Evolutionary conservation across 2,113 vertebrate species (phyloP).

Genomic region (Gasterosteus aculeatus): DNA sequence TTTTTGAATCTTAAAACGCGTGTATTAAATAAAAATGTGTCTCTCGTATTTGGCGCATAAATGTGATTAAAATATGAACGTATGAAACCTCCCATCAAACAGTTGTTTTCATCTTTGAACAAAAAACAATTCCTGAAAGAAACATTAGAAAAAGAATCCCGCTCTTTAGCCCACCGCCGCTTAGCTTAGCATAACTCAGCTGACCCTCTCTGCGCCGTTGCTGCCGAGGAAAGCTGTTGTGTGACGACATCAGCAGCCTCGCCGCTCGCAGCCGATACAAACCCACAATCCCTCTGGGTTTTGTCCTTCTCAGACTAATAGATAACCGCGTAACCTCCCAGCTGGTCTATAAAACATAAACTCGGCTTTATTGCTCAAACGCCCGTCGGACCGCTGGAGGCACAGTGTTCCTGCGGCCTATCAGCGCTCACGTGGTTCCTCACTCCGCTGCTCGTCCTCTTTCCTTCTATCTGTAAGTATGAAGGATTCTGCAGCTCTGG

Average conservation of each 20-base stretch:
- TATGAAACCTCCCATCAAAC: not conserved
- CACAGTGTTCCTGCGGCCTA: not conserved
- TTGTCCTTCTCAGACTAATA: not conserved
- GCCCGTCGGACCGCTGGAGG: not conserved
- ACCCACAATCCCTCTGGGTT: not conserved
- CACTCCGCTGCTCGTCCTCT: not conserved
- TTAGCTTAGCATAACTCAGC: not conserved
- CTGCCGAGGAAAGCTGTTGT: no score
- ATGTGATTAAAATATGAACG: constrained; percentile 16
- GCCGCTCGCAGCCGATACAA: not conserved
- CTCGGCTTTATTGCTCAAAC: not conserved
- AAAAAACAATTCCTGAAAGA: not conserved
- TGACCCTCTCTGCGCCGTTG: no score
- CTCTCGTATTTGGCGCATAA: not conserved
- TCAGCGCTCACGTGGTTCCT: not conserved
- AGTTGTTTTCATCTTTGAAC: constrained; percentile 11
- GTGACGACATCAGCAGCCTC: no score
- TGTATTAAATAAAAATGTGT: constrained; percentile 16
- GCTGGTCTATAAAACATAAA: not conserved
- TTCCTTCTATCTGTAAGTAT: not conserved
- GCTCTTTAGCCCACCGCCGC: not conserved
- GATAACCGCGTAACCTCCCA: constrained; percentile 38
- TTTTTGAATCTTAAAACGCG: not conserved
- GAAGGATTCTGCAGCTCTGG: not conserved
- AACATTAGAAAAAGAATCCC: not conserved